Base-by-base conservation (phyloP, 2,888 invertebrate genomes). In the Cecidostiba fungosa region DNA sequence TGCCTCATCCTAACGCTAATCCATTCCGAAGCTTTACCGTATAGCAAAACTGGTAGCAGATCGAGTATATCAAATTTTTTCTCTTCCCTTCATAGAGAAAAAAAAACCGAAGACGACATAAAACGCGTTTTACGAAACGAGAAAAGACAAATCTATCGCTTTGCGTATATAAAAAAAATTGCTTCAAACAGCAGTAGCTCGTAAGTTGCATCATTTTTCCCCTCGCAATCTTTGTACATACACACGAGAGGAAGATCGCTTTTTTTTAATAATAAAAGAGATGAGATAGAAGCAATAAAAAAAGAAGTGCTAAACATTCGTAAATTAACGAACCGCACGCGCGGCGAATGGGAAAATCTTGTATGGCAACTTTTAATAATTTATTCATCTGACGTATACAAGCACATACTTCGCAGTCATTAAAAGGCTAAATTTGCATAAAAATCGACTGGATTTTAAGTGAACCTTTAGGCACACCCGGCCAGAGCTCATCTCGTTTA, bases 341-440 rank as follows among this genome's bases (percentile, higher is more conserved):
- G 26, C 39, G 47, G 50, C 8, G 54, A 74, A 76, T 70, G 74
- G 50, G 83, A 79, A 83, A 86, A 79, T 82, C 72, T 86, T 5
- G 76, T 23, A 14, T 39, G 62, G 86, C 70, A 36, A 76, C 76
- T 86, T 83, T 54, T 50, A 8, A 83, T 80, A 83, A 86, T 80
- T 72, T 83, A 83, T 83, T 80, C 72, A 66, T 70, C 62, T 83
- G 78, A 82, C 70, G 79, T 78, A 76, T 66, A 36, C 29, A n/a
- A 72, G n/a, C 54, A 29, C 36, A 77, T 72, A 77, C 32, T 43
- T 70, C 10, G 43, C 10, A 23, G 62, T 73, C 32, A 32, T 39
- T 78, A 47, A 84, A 84, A 69, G 43, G 12, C 29, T 29, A 66
- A n/a, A 76, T 86, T 86, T 76, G 43, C 79, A 83, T 79, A 47